These are phyloP conservation scores for Alectoris magna DNA, from an alignment of 2,797 vertebrate genomes.

Conservation along the genomic window DNA sequence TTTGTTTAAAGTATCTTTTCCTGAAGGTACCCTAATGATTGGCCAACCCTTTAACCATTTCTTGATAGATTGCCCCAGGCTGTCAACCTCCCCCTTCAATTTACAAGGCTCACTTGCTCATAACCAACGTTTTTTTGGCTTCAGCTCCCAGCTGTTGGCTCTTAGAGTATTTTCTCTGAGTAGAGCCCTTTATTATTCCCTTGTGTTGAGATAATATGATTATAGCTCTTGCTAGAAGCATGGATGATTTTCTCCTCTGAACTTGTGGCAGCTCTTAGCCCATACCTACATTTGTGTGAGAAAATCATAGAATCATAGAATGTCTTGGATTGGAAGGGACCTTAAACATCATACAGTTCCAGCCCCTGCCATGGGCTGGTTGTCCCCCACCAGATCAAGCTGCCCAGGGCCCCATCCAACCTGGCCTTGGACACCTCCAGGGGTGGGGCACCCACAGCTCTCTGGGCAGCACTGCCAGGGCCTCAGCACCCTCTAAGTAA, in stretches of 20 bases:
- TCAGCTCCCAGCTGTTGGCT: not conserved
- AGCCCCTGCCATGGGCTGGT: too few relatives aligned
- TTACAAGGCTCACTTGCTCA: constrained; percentile 35
- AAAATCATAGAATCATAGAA: not conserved
- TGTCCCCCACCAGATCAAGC: too few relatives aligned
- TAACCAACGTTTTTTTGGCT: constrained; percentile 6
- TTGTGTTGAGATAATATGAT: constrained; percentile 2
- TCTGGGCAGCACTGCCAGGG: too few relatives aligned
- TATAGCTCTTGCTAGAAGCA: constrained; percentile 4
- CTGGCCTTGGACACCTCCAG: too few relatives aligned
- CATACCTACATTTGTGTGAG: not conserved
- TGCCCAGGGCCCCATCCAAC: too few relatives aligned
- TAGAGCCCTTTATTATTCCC: constrained; percentile 32
- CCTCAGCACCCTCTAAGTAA: too few relatives aligned
- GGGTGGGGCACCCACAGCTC: too few relatives aligned
- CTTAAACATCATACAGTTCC: too few relatives aligned
- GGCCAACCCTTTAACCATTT: constrained; percentile 5
- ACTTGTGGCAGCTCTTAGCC: not conserved
- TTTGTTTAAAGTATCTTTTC: constrained; percentile 39
- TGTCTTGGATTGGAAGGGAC: too few relatives aligned
- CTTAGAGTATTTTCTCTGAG: not conserved
- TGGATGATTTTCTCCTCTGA: not conserved
- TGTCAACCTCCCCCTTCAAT: constrained; percentile 29
- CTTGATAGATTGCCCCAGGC: not conserved
- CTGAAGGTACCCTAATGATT: not conserved